Base-by-base conservation (phyloP, 2,113 vertebrate species). In the Rallus limicola region DNA sequence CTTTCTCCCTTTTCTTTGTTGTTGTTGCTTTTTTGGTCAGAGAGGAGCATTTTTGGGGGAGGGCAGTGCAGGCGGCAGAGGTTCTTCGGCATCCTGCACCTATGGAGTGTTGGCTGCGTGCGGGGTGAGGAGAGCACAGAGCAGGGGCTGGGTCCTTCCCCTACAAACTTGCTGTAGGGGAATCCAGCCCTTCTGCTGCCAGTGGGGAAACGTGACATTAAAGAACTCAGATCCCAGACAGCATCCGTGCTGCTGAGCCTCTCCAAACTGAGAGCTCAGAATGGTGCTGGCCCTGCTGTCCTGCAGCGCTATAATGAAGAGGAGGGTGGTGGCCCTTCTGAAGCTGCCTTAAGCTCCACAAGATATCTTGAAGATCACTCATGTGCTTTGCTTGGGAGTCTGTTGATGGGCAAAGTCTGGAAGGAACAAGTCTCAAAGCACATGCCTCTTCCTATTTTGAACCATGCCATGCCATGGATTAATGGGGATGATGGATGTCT, bases 321-420 rank as follows among this genome's bases (percentile, higher is more conserved):
- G 59, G 50, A 48, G 13, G 44, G 31, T 20, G 13, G 8, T 31
- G 31, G 31, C 59, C 17, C 34, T 67, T 34, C 56, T 1, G 2
- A 55, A 13, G 31, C 11, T 15, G 33, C n/a, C 23, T 29, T 13
- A 12, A 19, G 31, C 20, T 63, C 42, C 29, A 63, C 19, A 11
- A 20, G 76, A 13, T 17, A 48, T 3, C 71, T 48, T 64, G 63
- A 42, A 21, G 55, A 70, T 6, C 38, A 25, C 42, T 42, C 9
- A 0, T 0, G 0, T 29, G 69, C 53, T 53, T 76, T 40, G 24
- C 42, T 40, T 2, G 0, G 23, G 44, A 59, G 33, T 6, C 46
- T 24, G 23, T 36, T 1, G 11, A 10, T 34, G 5, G 19, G 60
- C 31, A 40, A 48, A 59, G 38, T 25, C 50, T 12, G 62, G 75